These are phyloP conservation scores for Lordiphosa fenestrarum DNA, from an alignment of 2,888 invertebrate genomes.

Conservation along the genomic window DNA sequence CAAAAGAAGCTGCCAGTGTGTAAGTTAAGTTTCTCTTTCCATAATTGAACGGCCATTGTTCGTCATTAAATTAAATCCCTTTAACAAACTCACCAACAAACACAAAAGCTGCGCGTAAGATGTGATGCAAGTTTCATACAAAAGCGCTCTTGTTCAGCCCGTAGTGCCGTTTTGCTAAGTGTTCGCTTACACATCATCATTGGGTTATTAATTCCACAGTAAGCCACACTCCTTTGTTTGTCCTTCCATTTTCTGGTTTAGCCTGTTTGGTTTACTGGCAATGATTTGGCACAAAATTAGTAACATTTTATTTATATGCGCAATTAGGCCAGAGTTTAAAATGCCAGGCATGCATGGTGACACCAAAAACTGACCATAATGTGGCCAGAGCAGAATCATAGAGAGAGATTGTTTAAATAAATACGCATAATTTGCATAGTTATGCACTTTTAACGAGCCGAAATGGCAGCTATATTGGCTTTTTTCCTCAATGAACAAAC, in stretches of 20 bases:
- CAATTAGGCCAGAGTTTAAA: slow-evolving; percentile 50
- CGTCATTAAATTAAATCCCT: too few relatives aligned
- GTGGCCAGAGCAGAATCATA: slow-evolving; percentile 9
- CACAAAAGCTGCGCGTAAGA: too few relatives aligned
- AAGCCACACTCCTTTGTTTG: too few relatives aligned
- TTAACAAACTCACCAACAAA: too few relatives aligned
- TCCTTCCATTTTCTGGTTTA: slow-evolving; percentile 16
- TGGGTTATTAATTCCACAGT: too few relatives aligned
- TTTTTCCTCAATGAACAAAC: slow-evolving; percentile 30
- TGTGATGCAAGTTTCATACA: too few relatives aligned
- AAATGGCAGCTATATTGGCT: slow-evolving; percentile 17
- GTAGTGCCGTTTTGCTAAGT: too few relatives aligned
- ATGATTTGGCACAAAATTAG: slow-evolving; percentile 64
- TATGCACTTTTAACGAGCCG: slow-evolving; percentile 22
- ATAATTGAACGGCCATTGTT: too few relatives aligned
- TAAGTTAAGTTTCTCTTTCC: too few relatives aligned
- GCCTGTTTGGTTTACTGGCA: slow-evolving; percentile 23
- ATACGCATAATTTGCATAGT: slow-evolving; percentile 41
- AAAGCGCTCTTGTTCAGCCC: too few relatives aligned
- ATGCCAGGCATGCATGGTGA: slow-evolving; percentile 36
- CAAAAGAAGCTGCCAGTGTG: too few relatives aligned
- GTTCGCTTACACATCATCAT: too few relatives aligned
- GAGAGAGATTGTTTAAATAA: slow-evolving; percentile 36
- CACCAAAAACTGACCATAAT: slow-evolving; percentile 23
- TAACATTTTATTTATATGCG: slow-evolving; percentile 61